Evolutionary conservation across 2,888 invertebrate species (phyloP).

Genomic region (Thera obeliscata): DNA sequence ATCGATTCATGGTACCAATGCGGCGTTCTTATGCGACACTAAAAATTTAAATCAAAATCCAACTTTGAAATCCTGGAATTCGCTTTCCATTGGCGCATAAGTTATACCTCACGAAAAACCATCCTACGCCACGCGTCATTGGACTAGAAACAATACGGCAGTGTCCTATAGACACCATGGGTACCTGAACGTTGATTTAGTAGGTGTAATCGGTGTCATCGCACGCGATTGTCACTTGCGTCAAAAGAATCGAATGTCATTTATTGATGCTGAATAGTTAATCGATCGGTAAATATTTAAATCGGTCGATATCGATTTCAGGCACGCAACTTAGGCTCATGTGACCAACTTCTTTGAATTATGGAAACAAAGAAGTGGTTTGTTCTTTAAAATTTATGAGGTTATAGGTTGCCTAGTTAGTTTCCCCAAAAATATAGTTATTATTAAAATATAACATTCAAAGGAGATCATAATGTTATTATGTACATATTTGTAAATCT

Average conservation of each 20-base stretch:
- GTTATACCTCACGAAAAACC: constrained; percentile 14
- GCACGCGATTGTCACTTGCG: constrained; percentile 53
- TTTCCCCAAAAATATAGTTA: neutral
- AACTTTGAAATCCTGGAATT: constrained; percentile 51
- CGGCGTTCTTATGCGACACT: constrained; percentile 76
- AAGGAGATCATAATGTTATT: too few relatives aligned
- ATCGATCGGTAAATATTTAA: constrained; percentile 52
- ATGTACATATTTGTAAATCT: too few relatives aligned
- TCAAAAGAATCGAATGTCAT: constrained; percentile 61
- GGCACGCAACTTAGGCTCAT: constrained; percentile 44
- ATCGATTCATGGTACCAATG: constrained; percentile 80
- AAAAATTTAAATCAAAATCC: constrained; percentile 65
- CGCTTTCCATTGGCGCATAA: constrained; percentile 49
- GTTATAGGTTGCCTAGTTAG: neutral
- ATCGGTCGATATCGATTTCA: constrained; percentile 57
- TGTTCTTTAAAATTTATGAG: neutral
- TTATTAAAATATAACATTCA: too few relatives aligned
- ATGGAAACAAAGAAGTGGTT: neutral
- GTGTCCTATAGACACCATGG: constrained; percentile 39
- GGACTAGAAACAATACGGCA: constrained; percentile 43
- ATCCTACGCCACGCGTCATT: constrained; percentile 37
- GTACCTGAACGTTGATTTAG: constrained; percentile 32
- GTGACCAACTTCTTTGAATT: constrained; percentile 19
- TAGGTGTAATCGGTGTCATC: constrained; percentile 40
- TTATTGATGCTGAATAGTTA: constrained; percentile 49